Conservation (phyloP, 2,888 invertebrate species). For the Scaptomyza polygonia region DNA sequence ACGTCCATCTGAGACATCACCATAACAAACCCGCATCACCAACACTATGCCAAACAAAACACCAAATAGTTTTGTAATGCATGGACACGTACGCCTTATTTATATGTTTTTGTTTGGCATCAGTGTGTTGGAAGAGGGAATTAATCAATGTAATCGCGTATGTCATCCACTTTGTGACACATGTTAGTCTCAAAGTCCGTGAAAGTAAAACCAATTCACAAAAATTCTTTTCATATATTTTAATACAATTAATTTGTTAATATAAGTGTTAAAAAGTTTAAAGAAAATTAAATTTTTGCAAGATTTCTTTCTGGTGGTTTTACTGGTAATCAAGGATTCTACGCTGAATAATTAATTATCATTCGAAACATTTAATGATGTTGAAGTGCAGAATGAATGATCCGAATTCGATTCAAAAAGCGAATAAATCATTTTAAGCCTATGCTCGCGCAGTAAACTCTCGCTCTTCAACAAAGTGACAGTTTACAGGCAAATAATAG, state of each 20-base stretch:
- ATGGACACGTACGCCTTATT: slow-evolving; percentile 77
- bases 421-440: too few relatives aligned
- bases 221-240: neutral
- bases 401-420: neutral
- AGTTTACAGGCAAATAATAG: too few relatives aligned
- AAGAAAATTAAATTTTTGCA: too few relatives aligned
- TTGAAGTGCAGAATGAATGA: too few relatives aligned
- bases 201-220: neutral
- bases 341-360: too few relatives aligned
- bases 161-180: slow-evolving; percentile 59
- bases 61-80: slow-evolving; percentile 80
- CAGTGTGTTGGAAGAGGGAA: slow-evolving; percentile 60
- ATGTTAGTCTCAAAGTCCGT: slow-evolving; percentile 39
- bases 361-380: too few relatives aligned
- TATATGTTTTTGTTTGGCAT: slow-evolving; percentile 67
- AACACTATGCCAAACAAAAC: slow-evolving; percentile 49
- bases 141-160: slow-evolving; percentile 56
- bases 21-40: slow-evolving; percentile 47
- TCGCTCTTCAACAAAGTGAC: too few relatives aligned
- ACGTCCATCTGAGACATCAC: slow-evolving; percentile 66
- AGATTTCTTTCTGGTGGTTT: too few relatives aligned
- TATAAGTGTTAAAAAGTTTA: too few relatives aligned
- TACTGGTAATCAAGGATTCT: too few relatives aligned
- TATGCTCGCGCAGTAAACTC: too few relatives aligned
- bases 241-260: neutral